These are phyloP conservation scores for Numenius phaeopus DNA, from an alignment of 2,797 vertebrate species.

Conservation along the genomic window DNA sequence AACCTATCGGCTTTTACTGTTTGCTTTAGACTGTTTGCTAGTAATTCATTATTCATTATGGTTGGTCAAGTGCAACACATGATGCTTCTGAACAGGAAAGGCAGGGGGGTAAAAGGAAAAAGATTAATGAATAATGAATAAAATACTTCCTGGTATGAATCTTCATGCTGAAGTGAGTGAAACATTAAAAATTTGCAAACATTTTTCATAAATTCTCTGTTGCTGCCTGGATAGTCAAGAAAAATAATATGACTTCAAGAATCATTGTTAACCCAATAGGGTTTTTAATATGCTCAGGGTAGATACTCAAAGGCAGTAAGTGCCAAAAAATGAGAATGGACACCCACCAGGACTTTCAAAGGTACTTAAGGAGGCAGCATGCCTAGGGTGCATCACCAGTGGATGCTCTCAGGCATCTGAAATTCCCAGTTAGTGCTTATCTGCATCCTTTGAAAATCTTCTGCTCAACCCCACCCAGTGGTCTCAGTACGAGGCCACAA, in stretches of 20 bases:
- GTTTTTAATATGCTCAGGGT: neutral
- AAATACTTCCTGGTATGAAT: neutral
- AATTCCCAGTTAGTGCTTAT: neutral
- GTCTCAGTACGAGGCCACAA: neutral
- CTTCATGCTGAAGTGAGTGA: neutral
- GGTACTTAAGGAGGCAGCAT: neutral
- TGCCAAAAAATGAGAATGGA: neutral
- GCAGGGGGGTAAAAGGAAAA: neutral
- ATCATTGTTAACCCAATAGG: neutral
- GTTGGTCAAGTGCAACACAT: slow-evolving; percentile 18
- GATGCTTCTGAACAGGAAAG: slow-evolving; percentile 15
- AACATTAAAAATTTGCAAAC: neutral
- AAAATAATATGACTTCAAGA: neutral
- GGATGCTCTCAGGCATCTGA: neutral
- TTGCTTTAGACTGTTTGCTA: slow-evolving; percentile 48
- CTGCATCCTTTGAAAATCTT: neutral
- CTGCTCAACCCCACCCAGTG: neutral
- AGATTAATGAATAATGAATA: slow-evolving; percentile 13
- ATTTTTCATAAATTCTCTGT: neutral
- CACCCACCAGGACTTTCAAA: neutral
- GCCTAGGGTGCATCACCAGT: neutral
- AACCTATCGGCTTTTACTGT: slow-evolving; percentile 34
- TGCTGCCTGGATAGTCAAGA: neutral
- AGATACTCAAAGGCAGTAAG: neutral
- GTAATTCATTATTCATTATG: slow-evolving; percentile 50